These are phyloP conservation scores for Apis mellifera DNA, from an alignment of 1,140 invertebrate species.

Conservation along the genomic window Amel_HAv3.1 CM009939.2:3969001-3969500, in stretches of 20 bases:
- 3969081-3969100: not conserved
- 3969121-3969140: not conserved
- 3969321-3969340: not conserved
- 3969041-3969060: not conserved
- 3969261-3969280: not conserved
- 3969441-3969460: constrained; percentile 88
- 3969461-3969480: constrained; percentile 82
- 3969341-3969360: constrained; percentile 36
- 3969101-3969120: not conserved
- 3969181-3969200: constrained; percentile 12
- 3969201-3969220: not conserved
- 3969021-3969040: not conserved
- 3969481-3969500: constrained; percentile 79
- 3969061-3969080: not conserved
- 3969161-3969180: not conserved
- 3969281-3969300: not conserved
- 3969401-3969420: constrained; percentile 88
- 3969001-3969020: not conserved
- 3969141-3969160: not conserved
- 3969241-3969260: not conserved
- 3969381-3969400: constrained; percentile 89
- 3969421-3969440: constrained; percentile 89
- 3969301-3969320: not conserved
- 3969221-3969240: no score
- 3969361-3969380: constrained; percentile 91